Evolutionary conservation across 2,888 invertebrate species (phyloP).

Genomic region (Baronia brevicornis): DNA sequence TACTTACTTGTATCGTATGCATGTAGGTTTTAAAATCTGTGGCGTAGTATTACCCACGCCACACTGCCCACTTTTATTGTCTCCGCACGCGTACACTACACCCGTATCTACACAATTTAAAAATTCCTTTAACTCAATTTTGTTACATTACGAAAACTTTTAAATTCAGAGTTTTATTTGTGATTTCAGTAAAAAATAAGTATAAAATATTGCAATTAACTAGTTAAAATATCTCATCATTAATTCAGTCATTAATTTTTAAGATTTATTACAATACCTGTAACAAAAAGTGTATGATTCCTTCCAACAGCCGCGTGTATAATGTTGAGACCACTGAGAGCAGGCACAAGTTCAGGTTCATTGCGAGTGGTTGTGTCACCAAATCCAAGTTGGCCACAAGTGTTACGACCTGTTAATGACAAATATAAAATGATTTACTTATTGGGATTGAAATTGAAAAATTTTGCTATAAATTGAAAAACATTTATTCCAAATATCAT

Average conservation of each 20-base stretch:
- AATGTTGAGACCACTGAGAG: constrained; percentile 84
- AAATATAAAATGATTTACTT: constrained; percentile 7
- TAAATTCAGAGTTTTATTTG: too few species aligned
- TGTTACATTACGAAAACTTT: neutral
- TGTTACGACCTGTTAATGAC: constrained; percentile 78
- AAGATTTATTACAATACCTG: constrained; percentile 65
- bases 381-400: constrained; percentile 89
- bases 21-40: constrained; percentile 71
- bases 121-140: neutral
- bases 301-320: constrained; percentile 92
- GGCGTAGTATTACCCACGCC: constrained; percentile 84
- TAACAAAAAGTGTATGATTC: constrained; percentile 90
- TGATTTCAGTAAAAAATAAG: too few species aligned
- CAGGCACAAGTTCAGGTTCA: constrained; percentile 85
- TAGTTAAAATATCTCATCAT: too few species aligned
- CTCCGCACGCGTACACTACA: constrained; percentile 91
- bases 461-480: too few species aligned
- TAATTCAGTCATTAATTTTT: too few species aligned
- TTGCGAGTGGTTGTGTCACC: constrained; percentile 85
- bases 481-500: too few species aligned
- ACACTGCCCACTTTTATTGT: constrained; percentile 94
- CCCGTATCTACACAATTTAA: constrained; percentile 78
- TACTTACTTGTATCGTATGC: constrained; percentile 77
- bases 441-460: constrained; percentile 2
- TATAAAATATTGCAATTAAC: too few species aligned